These are phyloP conservation scores for Myotis myotis DNA, from an alignment of 2,797 vertebrate species.

Conservation along the genomic window DNA sequence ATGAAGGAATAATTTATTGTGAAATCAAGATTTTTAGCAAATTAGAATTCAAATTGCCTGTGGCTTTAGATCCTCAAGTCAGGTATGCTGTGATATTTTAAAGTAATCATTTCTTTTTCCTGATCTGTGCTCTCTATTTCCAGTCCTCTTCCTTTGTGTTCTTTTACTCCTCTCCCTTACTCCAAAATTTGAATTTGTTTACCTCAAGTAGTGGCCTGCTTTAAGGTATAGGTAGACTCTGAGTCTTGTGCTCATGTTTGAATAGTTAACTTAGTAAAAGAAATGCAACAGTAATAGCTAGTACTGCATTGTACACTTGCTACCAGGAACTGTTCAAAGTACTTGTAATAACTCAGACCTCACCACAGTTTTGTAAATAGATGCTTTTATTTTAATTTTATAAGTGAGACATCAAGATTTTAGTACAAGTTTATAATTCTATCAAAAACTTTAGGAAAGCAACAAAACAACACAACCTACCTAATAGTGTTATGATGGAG, in stretches of 20 bases:
- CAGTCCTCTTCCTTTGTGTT: background rate
- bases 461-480: background rate
- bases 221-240: background rate
- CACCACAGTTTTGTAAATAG: background rate
- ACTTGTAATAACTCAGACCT: background rate
- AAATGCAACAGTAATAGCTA: background rate
- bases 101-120: background rate
- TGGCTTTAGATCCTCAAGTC: background rate
- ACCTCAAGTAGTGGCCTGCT: background rate
- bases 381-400: conserved; percentile 15
- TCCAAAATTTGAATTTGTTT: conserved; percentile 1
- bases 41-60: background rate
- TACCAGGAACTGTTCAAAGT: background rate
- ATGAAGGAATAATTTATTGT: background rate
- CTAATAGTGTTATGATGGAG: background rate
- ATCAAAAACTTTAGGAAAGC: conserved; percentile 26
- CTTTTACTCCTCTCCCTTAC: background rate
- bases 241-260: background rate
- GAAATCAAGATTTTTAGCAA: conserved; percentile 13
- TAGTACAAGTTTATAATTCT: background rate
- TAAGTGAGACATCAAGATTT: background rate
- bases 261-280: conserved; percentile 18
- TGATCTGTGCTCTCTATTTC: background rate
- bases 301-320: background rate
- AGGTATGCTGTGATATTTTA: background rate